Percentiles rank a stretch among this genome's conserved stretches.
Evolutionary conservation across 2,797 vertebrate species (phyloP).

Genomic region (Nannoperca obscura): DNA sequence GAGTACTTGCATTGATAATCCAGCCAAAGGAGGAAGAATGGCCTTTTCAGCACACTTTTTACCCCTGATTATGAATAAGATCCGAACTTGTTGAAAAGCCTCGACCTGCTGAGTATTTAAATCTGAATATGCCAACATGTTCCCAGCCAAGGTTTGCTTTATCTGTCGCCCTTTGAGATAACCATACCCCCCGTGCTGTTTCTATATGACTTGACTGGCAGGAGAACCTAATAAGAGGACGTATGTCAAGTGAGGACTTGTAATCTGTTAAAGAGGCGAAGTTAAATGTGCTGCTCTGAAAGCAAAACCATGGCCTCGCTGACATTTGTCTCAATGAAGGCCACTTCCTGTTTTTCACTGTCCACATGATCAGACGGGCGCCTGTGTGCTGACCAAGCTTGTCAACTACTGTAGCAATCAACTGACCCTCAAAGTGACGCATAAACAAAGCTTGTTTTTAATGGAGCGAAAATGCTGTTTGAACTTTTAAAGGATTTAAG

Average conservation of each 20-base stretch:
- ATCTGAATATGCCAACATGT: slow-evolving; percentile 9
- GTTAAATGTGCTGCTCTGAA: slow-evolving; percentile 6
- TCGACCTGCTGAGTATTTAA: neutral
- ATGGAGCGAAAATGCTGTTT: neutral
- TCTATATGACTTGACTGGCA: neutral
- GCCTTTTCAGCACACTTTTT: neutral
- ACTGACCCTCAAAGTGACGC: neutral
- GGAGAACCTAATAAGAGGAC: slow-evolving; percentile 2
- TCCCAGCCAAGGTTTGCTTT: neutral
- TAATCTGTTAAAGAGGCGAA: neutral
- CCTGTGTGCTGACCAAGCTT: slow-evolving; percentile 36
- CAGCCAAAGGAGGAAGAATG: slow-evolving; percentile 7
- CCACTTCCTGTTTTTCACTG: slow-evolving; percentile 72
- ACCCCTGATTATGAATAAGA: neutral
- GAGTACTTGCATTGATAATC: slow-evolving; percentile 13
- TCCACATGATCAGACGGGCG: slow-evolving; percentile 32
- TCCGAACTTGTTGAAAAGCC: slow-evolving; percentile 4
- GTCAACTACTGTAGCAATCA: slow-evolving; percentile 8
- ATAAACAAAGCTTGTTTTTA: neutral
- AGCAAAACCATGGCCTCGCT: slow-evolving; percentile 11
- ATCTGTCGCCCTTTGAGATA: neutral
- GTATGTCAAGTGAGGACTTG: slow-evolving; percentile 6
- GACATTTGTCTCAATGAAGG: slow-evolving; percentile 44
- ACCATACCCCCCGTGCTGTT: too few species aligned
- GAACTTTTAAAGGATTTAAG: neutral